Base-by-base conservation (phyloP, 2,888 invertebrate genomes). In the Drosophila mulleri region DNA sequence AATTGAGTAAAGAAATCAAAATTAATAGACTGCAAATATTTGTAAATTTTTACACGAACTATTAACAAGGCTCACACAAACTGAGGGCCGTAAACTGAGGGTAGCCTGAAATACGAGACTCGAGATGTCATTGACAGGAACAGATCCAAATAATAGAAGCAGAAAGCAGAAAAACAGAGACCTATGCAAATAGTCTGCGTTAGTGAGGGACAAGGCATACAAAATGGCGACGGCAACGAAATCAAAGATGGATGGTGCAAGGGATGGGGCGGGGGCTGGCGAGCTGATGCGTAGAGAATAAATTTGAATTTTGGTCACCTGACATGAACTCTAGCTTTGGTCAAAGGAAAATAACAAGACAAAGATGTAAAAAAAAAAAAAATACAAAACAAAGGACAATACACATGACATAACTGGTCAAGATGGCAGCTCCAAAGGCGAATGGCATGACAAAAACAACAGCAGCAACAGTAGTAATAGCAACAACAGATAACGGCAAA, bases 1-100 rank as follows among this genome's bases (percentile, higher is more conserved):
- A 66, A 67, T 37, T 63, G 58, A 75, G 69, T 54, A 63, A 78
- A 81, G 71, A 76, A 82, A 85, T 71, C 77, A 81, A 85, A 90
- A 90, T 91, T 89, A 89, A 91, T 91, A 91, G 86, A 82, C 80
- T 84, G 86, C 87, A 92, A 92, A 92, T 92, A 92, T 92, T 92
- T 92, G 89, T 90, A 91, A 87, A 91, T 91, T 92, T 92, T 91
- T 92, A 92, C 92, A 92, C 88, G 91, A 91, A 91, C 92, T 92
- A 91, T 92, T 92, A 92, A 87, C 86, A 77, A 78, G 80, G 75
- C 75, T 72, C 86, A 88, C 66, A 89, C 66, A 72, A 48, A 48
- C 48, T 39, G 48, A 47, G 57, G 48, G 37, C 54, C 60, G 35
- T 50, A 39, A 48, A 29, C 2, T 39, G 20, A 60, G 61, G 67